Evolutionary conservation across 2,113 vertebrate species (phyloP), one percentile per base, ranked within the genome.

Genomic region (Mystacornis crossleyi): DNA sequence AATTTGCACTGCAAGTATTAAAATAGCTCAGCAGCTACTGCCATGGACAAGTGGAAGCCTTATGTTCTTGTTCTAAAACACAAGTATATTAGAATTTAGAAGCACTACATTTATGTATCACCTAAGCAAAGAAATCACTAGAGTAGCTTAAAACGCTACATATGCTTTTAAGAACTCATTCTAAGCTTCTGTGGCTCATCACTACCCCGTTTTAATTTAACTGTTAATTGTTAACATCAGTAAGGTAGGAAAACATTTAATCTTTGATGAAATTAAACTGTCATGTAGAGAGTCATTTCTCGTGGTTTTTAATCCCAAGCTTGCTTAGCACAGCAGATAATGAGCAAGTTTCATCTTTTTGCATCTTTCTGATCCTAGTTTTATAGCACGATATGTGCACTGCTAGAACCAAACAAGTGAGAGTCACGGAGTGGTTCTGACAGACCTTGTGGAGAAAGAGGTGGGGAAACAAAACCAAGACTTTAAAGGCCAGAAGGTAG

Each of bases 401-500:
- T 69, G 91, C 87, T 92, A 77, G 86, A 97, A 96, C 54, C 90
- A 92, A 69, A 87, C 1, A 12, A 74, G 96, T 60, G 91, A 73
- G 91, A 93, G 93, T 81, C 87, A 81, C 2, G 6, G 93, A 95
- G 91, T 58, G 82, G 94, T 67, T 96, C 91, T 81, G 96, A 90
- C 5, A 84, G 64, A 96, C 91, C 81, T 96, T 18, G 9, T 40
- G 61, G 93, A 77, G 85, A 90, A 75, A 92, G 78, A 88, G 54
- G 28, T 43, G 74, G 51, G 57, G 84, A 81, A 92, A 97, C 79
- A 96, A 96, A 89, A 64, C 42, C 47, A 96, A 93, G 90, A 96
- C 26, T 96, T 86, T 71, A 82, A 95, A 97, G 91, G 89, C 90
- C 93, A 96, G 87, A 90, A 96, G 79, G 58, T 9, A 91, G 64